A percentile compares a stretch with the other conserved stretches of the same genome.
Evolutionary conservation across 2,888 invertebrate genomes (phyloP).

Genomic region (Amiota minor): DNA sequence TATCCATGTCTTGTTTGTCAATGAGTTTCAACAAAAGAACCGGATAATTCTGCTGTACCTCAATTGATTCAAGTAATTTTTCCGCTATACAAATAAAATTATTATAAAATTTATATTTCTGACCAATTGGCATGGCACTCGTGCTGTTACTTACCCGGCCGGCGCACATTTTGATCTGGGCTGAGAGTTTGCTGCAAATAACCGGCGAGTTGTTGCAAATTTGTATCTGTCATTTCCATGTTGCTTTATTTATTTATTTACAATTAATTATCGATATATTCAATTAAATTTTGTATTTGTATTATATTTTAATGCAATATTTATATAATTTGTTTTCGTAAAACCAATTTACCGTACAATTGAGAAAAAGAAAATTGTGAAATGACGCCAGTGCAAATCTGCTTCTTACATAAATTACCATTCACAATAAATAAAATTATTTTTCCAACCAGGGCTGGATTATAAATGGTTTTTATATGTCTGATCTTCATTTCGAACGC

Average conservation of each 20-base stretch:
- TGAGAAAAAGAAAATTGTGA: slow-evolving; percentile 38
- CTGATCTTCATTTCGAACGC: background rate
- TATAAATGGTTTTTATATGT: background rate
- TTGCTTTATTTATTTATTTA: slow-evolving; percentile 22
- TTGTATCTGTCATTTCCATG: slow-evolving; percentile 93
- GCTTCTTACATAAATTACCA: slow-evolving; percentile 12
- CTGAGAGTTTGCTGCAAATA: slow-evolving; percentile 92
- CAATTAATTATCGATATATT: slow-evolving; percentile 19
- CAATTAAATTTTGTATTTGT: slow-evolving; percentile 33
- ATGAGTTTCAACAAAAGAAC: slow-evolving; percentile 88
- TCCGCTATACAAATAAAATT: slow-evolving; percentile 80
- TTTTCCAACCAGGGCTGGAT: slow-evolving; percentile 9
- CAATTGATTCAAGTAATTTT: slow-evolving; percentile 91
- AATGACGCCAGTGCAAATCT: slow-evolving; percentile 42
- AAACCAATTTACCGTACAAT: slow-evolving; percentile 34
- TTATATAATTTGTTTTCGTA: slow-evolving; percentile 36
- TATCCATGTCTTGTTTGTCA: slow-evolving; percentile 85
- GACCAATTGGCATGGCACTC: slow-evolving; percentile 54
- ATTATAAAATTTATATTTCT: background rate
- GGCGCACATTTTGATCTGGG: slow-evolving; percentile 85
- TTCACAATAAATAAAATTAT: background rate
- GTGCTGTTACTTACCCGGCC: slow-evolving; percentile 80
- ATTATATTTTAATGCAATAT: slow-evolving; percentile 22
- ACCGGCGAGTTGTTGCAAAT: slow-evolving; percentile 85
- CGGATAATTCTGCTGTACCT: slow-evolving; percentile 92